A percentile compares a stretch with the other conserved stretches of the same genome.
Conservation (phyloP, 2,888 invertebrate species). For the Shargacucullia verbasci region DNA sequence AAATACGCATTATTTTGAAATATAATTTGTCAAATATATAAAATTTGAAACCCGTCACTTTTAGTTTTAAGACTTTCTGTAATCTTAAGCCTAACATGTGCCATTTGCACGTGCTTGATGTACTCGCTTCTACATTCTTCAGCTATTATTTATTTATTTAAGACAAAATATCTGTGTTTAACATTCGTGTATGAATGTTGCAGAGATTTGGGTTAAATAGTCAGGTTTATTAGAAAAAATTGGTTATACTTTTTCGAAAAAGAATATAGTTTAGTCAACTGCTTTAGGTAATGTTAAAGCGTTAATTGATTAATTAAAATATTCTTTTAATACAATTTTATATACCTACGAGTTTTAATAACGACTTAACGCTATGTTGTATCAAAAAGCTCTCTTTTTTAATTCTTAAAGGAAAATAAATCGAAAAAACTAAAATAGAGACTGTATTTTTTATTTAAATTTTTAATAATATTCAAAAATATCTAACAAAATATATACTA, state of each 20-base stretch:
- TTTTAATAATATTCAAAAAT: constrained; percentile 1
- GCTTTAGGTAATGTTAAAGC: background rate
- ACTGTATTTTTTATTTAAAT: constrained; percentile 1
- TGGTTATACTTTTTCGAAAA: constrained; percentile 6
- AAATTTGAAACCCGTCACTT: constrained; percentile 21
- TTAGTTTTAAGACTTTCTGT: constrained; percentile 56
- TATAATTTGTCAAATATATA: too few species aligned
- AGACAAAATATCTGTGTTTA: constrained; percentile 40
- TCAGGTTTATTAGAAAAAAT: constrained; percentile 45
- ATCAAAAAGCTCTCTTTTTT: constrained; percentile 6
- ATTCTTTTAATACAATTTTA: too few species aligned
- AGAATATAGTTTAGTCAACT: background rate
- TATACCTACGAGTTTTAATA: background rate
- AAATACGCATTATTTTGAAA: background rate
- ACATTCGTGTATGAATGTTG: constrained; percentile 30
- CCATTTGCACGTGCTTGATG: constrained; percentile 86
- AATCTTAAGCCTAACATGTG: constrained; percentile 84
- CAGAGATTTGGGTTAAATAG: constrained; percentile 39
- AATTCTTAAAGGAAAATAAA: constrained; percentile 24
- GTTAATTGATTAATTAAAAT: background rate
- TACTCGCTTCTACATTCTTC: constrained; percentile 65
- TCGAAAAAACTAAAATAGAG: background rate
- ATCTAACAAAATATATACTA: background rate
- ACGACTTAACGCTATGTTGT: background rate
- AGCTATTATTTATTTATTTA: constrained; percentile 81